Base-by-base conservation (phyloP, 2,888 invertebrate species). In the Lobophora halterata region DNA sequence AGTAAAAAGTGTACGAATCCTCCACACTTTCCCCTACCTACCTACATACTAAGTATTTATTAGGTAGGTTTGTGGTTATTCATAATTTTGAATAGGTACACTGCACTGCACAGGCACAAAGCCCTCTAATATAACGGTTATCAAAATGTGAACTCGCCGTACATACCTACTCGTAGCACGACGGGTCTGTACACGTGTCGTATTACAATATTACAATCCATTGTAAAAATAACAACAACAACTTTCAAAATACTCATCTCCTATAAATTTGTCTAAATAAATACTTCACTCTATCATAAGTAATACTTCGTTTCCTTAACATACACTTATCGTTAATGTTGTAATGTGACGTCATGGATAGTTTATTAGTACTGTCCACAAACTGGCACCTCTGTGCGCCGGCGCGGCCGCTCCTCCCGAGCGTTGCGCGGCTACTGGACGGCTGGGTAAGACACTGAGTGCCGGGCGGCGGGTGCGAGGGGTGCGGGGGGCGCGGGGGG, bases 331-430 rank as follows among this genome's bases (percentile, higher is more conserved):
- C n/a, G n/a, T n/a, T n/a, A n/a, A n/a, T n/a, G n/a, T n/a, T n/a
- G n/a, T n/a, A n/a, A n/a, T n/a, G 29, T 33, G 37, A 36, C 33
- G 54, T 49, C 48, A 57, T 41, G 52, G 50, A 43, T 45, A n/a
- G 8, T 24, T 40, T 44, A 50, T 46, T 71, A 75, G 71, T 73
- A 75, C 74, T 73, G 75, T 73, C 73, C 62, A 70, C 65, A 62
- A 70, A 59, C 61, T 55, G 21, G 20, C 20, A 35, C 34, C 27
- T n/a, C 25, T 14, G 30, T 27, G 25, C 32, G 9, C 16, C 14
- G 3, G 14, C 21, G 7, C 1, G 9, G 26, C 1, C 7, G 7
- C 8, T 6, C 18, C 21, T 36, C 29, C 16, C 21, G 19, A 14
- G 16, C 24, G 38, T 11, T 31, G 30, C 12, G 36, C 28, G 31